These are phyloP conservation scores for Falco berigora DNA, from an alignment of 2,797 vertebrate species.

Conservation along the genomic window DNA sequence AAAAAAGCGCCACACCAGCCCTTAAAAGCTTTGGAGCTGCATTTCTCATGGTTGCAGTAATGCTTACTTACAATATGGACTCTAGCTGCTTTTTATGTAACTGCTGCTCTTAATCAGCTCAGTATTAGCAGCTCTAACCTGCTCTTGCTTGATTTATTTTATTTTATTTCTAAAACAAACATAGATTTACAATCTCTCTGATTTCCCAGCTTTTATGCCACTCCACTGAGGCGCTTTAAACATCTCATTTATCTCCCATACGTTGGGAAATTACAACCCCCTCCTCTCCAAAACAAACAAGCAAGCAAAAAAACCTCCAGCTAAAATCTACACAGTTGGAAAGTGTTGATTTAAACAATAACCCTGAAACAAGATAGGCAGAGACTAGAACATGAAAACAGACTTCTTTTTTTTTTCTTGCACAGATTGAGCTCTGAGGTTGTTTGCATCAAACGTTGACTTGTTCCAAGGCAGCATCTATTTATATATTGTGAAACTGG, in stretches of 20 bases:
- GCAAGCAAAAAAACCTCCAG: background rate
- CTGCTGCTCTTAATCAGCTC: slow-evolving; percentile 63
- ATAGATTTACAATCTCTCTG: slow-evolving; percentile 42
- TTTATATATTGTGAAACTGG: background rate
- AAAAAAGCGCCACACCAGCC: background rate
- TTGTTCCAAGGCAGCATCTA: background rate
- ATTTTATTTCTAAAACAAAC: slow-evolving; percentile 62
- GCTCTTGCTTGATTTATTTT: slow-evolving; percentile 50
- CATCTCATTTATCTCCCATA: slow-evolving; percentile 60
- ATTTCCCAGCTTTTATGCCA: slow-evolving; percentile 53
- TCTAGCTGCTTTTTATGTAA: slow-evolving; percentile 49
- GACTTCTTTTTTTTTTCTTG: background rate
- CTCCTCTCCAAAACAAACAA: slow-evolving; percentile 50
- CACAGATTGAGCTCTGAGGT: background rate
- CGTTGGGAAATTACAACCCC: slow-evolving; percentile 47
- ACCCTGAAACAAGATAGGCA: slow-evolving; percentile 3
- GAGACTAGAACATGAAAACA: background rate
- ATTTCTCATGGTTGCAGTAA: slow-evolving; percentile 36
- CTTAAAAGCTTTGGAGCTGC: slow-evolving; percentile 50
- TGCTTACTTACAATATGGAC: slow-evolving; percentile 47
- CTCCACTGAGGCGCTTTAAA: slow-evolving; percentile 50
- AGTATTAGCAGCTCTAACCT: slow-evolving; percentile 53
- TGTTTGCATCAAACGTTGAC: slow-evolving; percentile 1
- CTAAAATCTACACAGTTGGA: slow-evolving; percentile 36
- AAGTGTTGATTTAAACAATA: slow-evolving; percentile 54